Base-by-base conservation (phyloP, 1,140 invertebrate genomes). In the Mactra quadrangularis region DNA sequence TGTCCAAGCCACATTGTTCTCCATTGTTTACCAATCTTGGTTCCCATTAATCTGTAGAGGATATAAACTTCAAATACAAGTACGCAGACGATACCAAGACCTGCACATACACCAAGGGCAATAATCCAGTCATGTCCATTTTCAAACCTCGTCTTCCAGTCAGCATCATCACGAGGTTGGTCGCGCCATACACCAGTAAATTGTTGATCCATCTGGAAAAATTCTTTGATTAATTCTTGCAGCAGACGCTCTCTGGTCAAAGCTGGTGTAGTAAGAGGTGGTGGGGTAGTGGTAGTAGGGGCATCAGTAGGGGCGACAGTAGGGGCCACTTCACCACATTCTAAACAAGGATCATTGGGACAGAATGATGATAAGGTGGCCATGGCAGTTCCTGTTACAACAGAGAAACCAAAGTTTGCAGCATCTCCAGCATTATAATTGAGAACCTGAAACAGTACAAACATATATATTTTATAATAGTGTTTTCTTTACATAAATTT, bases 61-160 rank as follows among this genome's bases (percentile, higher is more conserved):
- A 98, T 96, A 89, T 97, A 98, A 74, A 96, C 95, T 93, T 98
- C 97, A 89, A 98, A 98, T 25, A 95, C 95, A 19, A 95, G 94
- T 91, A 98, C 97, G 83, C 96, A 94, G 0, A 96, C 91, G 94
- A 98, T 96, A 60, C 96, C 96, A 27, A 96, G 94, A 15, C 95
- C 95, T 57, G 97, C 95, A 50, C 97, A 94, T 3, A 96, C 95
- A 19, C 97, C 94, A 25, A 98, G 94, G 0, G 97, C 97, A 83
- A 97, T 95, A 4, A 97, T 96, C 97, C 97, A 98, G 1, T 96
- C 94, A 89, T 97, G 96, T 13, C 89, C 90, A 47, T 90, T 59
- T 60, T 90, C 87, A 86, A 91, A 90, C 45, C 89, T 74, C 0
- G 88, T 87, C 3, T 59, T 84, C 31, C 71, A 86, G 35, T 89